phyloP scores from a whole-genome alignment of 2,888 invertebrate species.

The Phyllotreta striolata region DNA sequence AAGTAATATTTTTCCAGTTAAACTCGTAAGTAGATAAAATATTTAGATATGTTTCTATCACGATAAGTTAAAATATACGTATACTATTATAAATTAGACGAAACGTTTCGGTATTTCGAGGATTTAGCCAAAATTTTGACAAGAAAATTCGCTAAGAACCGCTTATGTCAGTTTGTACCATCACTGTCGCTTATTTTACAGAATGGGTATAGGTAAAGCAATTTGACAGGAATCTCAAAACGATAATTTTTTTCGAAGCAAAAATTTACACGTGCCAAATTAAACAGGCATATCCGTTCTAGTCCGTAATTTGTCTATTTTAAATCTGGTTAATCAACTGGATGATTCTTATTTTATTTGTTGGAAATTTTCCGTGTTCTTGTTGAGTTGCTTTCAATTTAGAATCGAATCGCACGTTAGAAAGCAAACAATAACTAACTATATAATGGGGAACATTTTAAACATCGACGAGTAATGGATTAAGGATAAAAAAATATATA shows the following conservation, averaged over 20 bases:
- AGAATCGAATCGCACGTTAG: slow-evolving; percentile 28
- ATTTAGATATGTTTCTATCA: slow-evolving; percentile 61
- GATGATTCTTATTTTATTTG: background rate
- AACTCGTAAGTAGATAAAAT: slow-evolving; percentile 52
- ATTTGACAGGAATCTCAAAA: slow-evolving; percentile 8
- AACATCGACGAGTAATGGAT: slow-evolving; percentile 60
- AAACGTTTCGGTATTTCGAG: slow-evolving; percentile 41
- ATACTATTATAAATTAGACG: slow-evolving; percentile 48
- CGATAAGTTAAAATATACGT: slow-evolving; percentile 54
- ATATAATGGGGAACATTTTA: slow-evolving; percentile 59
- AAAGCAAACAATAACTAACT: slow-evolving; percentile 45
- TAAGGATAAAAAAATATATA: slow-evolving; percentile 45
- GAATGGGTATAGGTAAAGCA: slow-evolving; percentile 12
- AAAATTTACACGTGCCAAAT: background rate
- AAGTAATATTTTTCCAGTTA: slow-evolving; percentile 59
- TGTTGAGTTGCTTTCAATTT: slow-evolving; percentile 6
- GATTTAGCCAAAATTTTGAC: slow-evolving; percentile 46
- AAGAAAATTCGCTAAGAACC: slow-evolving; percentile 45
- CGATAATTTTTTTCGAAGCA: background rate
- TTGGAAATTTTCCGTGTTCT: background rate
- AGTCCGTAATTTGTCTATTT: slow-evolving; percentile 1
- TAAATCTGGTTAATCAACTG: background rate
- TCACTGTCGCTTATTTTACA: slow-evolving; percentile 56
- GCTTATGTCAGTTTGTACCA: slow-evolving; percentile 58
- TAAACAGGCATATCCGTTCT: background rate